Conservation (phyloP, 2,797 vertebrate species). For the Dendrocincla fuliginosa region DNA sequence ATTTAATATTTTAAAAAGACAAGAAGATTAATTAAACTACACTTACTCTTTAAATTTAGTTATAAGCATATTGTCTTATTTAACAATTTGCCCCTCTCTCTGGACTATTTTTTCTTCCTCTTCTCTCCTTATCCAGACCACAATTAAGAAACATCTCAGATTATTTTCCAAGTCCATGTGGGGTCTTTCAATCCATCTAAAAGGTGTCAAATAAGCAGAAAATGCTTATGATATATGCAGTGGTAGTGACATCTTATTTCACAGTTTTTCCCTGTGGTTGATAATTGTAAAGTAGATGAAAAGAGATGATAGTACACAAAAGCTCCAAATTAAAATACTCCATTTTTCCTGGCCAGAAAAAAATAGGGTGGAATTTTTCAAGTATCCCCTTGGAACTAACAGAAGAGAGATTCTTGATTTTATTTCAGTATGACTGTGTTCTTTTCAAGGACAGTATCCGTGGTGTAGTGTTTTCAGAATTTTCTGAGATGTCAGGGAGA, state of each 20-base stretch:
- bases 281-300: background rate
- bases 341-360: background rate
- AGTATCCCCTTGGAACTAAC: background rate
- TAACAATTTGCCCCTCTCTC: background rate
- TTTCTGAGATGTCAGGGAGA: background rate
- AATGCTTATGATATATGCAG: background rate
- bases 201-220: background rate
- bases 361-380: background rate
- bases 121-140: background rate
- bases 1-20: background rate
- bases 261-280: background rate
- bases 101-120: background rate
- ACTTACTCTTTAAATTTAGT: background rate
- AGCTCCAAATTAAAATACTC: background rate
- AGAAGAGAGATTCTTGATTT: background rate
- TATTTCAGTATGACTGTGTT: background rate
- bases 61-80: background rate
- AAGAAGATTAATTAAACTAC: background rate
- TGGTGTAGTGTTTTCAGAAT: background rate
- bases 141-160: background rate
- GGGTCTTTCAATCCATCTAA: background rate
- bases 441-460: background rate
- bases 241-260: background rate
- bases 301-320: background rate
- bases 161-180: background rate